These are phyloP conservation scores for Pogonomyrmex barbatus DNA, from an alignment of 1,140 invertebrate species.

Conservation along the genomic window DNA sequence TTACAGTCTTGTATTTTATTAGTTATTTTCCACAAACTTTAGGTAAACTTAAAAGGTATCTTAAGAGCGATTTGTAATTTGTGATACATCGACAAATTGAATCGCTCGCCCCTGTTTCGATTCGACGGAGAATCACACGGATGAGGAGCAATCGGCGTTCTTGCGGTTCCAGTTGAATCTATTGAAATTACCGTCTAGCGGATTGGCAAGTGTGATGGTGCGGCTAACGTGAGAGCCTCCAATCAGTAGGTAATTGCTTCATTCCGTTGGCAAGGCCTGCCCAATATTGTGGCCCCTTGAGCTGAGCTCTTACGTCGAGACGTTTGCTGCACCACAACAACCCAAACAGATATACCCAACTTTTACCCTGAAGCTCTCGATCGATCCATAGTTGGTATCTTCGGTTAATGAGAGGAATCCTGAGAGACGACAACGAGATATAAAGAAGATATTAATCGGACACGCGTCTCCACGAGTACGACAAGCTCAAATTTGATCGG, in stretches of 20 bases:
- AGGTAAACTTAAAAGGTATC: conserved; percentile 2
- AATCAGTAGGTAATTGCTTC: conserved; percentile 80
- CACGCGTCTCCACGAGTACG: background rate
- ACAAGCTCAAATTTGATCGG: background rate
- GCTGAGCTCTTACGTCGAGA: conserved; percentile 25
- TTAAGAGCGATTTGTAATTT: conserved; percentile 55
- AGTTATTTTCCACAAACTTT: background rate
- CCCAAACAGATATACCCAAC: background rate
- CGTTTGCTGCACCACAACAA: background rate
- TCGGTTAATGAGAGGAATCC: conserved; percentile 4
- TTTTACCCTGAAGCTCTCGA: conserved; percentile 25
- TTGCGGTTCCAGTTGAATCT: conserved; percentile 77
- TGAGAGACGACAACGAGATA: background rate
- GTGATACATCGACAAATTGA: conserved; percentile 56
- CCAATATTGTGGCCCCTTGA: conserved; percentile 67
- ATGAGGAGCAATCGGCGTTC: conserved; percentile 77
- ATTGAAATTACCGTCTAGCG: conserved; percentile 78
- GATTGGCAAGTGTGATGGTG: conserved; percentile 84
- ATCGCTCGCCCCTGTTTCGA: conserved; percentile 47
- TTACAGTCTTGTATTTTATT: conserved; percentile 28
- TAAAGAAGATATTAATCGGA: conserved; percentile 21
- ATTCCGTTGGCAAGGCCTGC: conserved; percentile 76
- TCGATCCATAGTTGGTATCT: background rate
- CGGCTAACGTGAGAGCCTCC: conserved; percentile 80
- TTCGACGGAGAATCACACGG: conserved; percentile 68